These are phyloP conservation scores for Archips xylosteana DNA, from an alignment of 2,888 invertebrate species.

Conservation along the genomic window DNA sequence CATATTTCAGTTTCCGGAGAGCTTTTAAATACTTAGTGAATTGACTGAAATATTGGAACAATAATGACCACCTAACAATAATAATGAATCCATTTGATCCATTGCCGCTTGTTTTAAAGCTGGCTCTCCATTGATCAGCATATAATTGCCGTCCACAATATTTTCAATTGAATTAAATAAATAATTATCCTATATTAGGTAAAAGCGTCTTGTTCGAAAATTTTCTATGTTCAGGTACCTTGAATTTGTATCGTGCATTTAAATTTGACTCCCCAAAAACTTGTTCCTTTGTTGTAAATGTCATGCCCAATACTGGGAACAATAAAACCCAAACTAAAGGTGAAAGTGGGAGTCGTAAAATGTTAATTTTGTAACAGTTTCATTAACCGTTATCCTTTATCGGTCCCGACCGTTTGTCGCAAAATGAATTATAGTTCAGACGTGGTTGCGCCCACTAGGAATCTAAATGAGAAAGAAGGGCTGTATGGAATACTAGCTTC, in stretches of 20 bases:
- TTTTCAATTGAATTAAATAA: too few species aligned
- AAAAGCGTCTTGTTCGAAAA: too few species aligned
- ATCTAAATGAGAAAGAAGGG: conserved; percentile 11
- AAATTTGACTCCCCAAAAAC: not conserved
- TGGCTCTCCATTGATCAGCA: too few species aligned
- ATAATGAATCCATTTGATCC: too few species aligned
- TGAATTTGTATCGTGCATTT: not conserved
- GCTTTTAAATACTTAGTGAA: too few species aligned
- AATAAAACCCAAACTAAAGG: conserved; percentile 29
- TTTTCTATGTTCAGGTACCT: not conserved
- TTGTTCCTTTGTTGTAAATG: conserved; percentile 3
- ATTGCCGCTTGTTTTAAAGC: too few species aligned
- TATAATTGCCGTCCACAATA: too few species aligned
- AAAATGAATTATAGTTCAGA: conserved; percentile 28
- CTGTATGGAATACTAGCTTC: not conserved
- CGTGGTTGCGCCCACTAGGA: conserved; percentile 19
- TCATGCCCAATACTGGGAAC: conserved; percentile 11
- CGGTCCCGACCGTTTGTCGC: conserved; percentile 27
- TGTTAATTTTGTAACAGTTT: conserved; percentile 36
- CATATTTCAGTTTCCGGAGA: too few species aligned
- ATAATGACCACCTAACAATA: too few species aligned
- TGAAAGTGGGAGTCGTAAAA: conserved; percentile 38
- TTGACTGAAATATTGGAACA: too few species aligned
- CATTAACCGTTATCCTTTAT: conserved; percentile 38
- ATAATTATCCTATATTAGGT: too few species aligned